These are phyloP conservation scores for Aurelia aurita complex sp. Pacific DNA, from an alignment of 30 jellyfish, hydroid and myxozoan genomes.

Conservation along the genomic window DNA sequence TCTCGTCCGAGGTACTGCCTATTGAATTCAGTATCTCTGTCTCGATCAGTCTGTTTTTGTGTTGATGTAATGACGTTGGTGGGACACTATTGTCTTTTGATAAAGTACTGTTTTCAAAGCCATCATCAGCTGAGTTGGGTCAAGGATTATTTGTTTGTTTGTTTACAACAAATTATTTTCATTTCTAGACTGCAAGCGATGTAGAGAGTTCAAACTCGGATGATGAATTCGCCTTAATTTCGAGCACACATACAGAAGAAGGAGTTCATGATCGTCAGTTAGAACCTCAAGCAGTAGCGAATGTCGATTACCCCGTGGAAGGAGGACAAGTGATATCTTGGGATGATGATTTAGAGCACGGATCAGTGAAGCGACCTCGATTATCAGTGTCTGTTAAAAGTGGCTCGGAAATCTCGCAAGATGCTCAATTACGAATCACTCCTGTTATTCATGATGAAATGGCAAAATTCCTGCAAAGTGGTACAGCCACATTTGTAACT, in stretches of 20 bases:
- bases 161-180: background rate
- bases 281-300: slow-evolving; percentile 31
- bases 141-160: background rate
- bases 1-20: background rate
- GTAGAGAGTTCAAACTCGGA: slow-evolving; percentile 55
- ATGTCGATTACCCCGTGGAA: slow-evolving; percentile 65
- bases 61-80: too few species aligned
- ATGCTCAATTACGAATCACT: slow-evolving; percentile 79
- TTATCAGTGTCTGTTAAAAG: slow-evolving; percentile 86
- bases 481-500: slow-evolving; percentile 51
- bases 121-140: background rate
- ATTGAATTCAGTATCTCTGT: too few species aligned
- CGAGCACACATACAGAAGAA: background rate
- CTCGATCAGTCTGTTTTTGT: too few species aligned
- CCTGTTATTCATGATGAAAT: slow-evolving; percentile 87
- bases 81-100: background rate
- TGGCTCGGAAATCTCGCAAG: slow-evolving; percentile 76
- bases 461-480: slow-evolving; percentile 61
- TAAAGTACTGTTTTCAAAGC: background rate
- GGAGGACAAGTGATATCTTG: slow-evolving; percentile 85
- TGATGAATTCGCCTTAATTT: slow-evolving; percentile 29
- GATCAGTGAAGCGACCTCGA: slow-evolving; percentile 82
- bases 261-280: background rate
- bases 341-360: slow-evolving; percentile 81
- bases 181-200: slow-evolving; percentile 23